Base-by-base conservation (phyloP, 1,140 invertebrate genomes). In the Drosophila sulfurigaster region DNA sequence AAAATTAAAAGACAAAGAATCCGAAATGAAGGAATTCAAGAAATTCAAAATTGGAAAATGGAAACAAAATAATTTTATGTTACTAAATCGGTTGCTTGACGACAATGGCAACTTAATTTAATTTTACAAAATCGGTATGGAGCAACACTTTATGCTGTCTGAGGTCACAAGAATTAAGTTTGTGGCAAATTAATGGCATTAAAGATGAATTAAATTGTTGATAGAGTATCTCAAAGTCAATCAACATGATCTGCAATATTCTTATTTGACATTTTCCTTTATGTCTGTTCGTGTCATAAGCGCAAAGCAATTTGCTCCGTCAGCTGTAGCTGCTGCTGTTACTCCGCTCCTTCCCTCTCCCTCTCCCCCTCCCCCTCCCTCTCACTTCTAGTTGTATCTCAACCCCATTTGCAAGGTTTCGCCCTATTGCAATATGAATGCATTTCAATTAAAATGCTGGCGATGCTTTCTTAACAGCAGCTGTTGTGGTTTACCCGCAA, bases 341-440 rank as follows among this genome's bases (percentile, higher is more conserved):
- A 43, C 16, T 43, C 15, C 20, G 3, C 8, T 25, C 20, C 20
- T 25, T 25, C 20, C 20, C 20, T 25, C 20, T 25, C 20, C 20
- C 0, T 20, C 16, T 20, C 20, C 20, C 2, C 3, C 20, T 20
- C 20, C 20, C 20, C 0, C 20, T 3, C 30, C n/a, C 38, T 30
- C 51, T 20, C 16, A 16, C 16, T 25, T 46, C 20, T 51, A 48
- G 30, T 38, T 35, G 56, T 43, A 32, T 57, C 46, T 56, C 52
- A n/a, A 43, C 35, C 7, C 32, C 5, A 25, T 25, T 38, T 43
- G 32, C 15, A 54, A 57, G 16, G 71, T 3, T 57, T 46, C 46
- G 51, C 72, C 75, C 66, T 76, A 72, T 79, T 79, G 80, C 80
- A 79, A 82, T 82, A 82, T 82, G 81, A 82, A 82, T 82, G 81